A percentile compares a stretch with the other conserved stretches of the same genome.
Conservation (phyloP, 2,888 invertebrate species). For the Brachyptera putata region DNA sequence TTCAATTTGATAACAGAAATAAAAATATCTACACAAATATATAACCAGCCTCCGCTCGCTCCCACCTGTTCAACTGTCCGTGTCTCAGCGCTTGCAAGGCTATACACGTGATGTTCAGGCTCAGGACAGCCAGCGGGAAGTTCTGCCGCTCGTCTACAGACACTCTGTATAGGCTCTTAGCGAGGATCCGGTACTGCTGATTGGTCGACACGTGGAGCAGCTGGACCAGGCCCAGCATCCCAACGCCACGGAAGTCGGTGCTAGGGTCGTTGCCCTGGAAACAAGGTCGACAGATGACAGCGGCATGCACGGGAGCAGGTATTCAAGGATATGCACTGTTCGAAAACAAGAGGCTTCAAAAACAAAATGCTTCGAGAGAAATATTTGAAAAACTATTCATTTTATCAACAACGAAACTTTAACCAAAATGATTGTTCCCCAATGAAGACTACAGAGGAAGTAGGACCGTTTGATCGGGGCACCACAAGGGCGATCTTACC, state of each 20-base stretch:
- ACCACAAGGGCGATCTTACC: too few relatives aligned
- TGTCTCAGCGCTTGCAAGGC: conserved; percentile 48
- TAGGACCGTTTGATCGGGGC: too few relatives aligned
- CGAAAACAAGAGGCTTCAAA: too few relatives aligned
- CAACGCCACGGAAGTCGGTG: conserved; percentile 51
- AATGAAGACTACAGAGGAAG: too few relatives aligned
- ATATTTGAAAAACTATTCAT: too few relatives aligned
- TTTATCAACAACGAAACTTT: too few relatives aligned
- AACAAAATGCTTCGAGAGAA: neutral
- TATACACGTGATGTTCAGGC: conserved; percentile 51
- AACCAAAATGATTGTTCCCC: too few relatives aligned
- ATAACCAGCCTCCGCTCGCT: too few relatives aligned
- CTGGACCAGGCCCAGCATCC: conserved; percentile 49
- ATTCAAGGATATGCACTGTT: neutral
- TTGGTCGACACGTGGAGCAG: conserved; percentile 46
- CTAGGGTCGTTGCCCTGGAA: conserved; percentile 48
- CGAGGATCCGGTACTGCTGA: conserved; percentile 40
- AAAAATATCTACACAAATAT: too few relatives aligned
- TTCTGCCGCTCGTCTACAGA: conserved; percentile 48
- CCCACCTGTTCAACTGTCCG: conserved; percentile 48
- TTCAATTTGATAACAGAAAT: too few relatives aligned
- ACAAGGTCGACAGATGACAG: conserved; percentile 6
- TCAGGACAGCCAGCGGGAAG: conserved; percentile 53
- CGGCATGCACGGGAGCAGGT: neutral
- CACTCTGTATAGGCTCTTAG: conserved; percentile 45